These are phyloP conservation scores for Agrotis exclamationis DNA, from an alignment of 2,888 invertebrate genomes.

Conservation along the genomic window DNA sequence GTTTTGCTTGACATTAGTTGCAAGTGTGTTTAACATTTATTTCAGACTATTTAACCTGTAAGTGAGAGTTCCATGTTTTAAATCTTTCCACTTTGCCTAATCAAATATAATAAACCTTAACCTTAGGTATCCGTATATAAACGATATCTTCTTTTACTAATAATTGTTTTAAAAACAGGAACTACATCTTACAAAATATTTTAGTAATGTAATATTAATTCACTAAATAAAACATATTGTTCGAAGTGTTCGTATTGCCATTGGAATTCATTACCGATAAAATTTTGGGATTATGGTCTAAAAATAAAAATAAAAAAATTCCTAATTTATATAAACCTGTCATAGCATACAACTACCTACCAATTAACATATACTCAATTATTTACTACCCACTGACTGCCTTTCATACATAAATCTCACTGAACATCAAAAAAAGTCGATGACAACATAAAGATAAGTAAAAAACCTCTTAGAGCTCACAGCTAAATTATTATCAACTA, in stretches of 20 bases:
- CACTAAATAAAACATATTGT: too few relatives aligned
- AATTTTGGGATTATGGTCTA: too few relatives aligned
- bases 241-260: too few relatives aligned
- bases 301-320: too few relatives aligned
- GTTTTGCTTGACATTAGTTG: neutral
- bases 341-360: neutral
- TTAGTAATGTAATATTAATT: too few relatives aligned
- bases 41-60: constrained; percentile 1
- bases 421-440: constrained; percentile 24
- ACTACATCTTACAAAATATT: too few relatives aligned
- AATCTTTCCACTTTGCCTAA: too few relatives aligned
- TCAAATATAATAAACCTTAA: too few relatives aligned
- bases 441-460: constrained; percentile 45
- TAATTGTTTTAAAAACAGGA: too few relatives aligned
- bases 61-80: constrained; percentile 9
- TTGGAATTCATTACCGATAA: too few relatives aligned
- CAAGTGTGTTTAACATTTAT: constrained; percentile 2
- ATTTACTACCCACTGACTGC: constrained; percentile 5
- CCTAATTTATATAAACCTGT: neutral
- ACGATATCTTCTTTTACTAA: too few relatives aligned
- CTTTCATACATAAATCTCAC: constrained; percentile 8
- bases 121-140: too few relatives aligned
- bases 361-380: constrained; percentile 26
- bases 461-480: constrained; percentile 34
- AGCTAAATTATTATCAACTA: constrained; percentile 40